Evolutionary conservation across 2,113 vertebrate genomes (phyloP), one percentile per base, ranked within the genome.

Genomic region (Sinocyclocheilus maitianheensis): DNA sequence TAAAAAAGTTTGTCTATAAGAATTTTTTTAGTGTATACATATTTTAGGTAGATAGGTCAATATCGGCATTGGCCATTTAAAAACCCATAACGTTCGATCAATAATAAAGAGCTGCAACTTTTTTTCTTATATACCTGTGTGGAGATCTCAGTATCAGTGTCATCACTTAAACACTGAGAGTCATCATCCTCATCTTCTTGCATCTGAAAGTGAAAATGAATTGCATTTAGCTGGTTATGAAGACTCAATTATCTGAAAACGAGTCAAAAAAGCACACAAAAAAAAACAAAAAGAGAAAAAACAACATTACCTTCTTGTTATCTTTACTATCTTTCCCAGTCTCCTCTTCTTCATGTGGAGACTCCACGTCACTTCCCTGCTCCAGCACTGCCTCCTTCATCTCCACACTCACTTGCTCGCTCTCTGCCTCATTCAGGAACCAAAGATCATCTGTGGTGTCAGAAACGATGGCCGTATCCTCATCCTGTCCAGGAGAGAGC

Each of bases 361-460:
- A 86, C n/a, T 96, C 96, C 30, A 84, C 90, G 43, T 94, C 93
- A 81, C 94, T 93, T 81, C 94, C 93, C 78, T 94, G 94, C 84
- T 96, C 96, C 88, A 95, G 87, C 0, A 88, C 85, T 1, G 97
- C 96, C 90, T 95, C 93, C 92, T 96, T 97, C 94, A 95, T 94
- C 71, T 95, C 95, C 85, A 96, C 94, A 37, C 92, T 93, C 88
- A 96, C 93, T 85, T 96, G 97, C 79, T 99, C 98, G 1, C 96
- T 93, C n/a, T 94, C 96, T 0, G 94, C 95, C 86, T 99, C 98
- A 0, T 95, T 97, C 89, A 98, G 94, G 93, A 98, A 97, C 96
- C 97, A 98, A 80, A 98, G 92, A 87, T 98, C 98, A 46, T 99
- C 98, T 0, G 97, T 99, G 83, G 97, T 97, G 91, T 99, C 98